These are phyloP conservation scores for Lophotriccus pileatus DNA, from an alignment of 2,797 vertebrate genomes.

Conservation along the genomic window DNA sequence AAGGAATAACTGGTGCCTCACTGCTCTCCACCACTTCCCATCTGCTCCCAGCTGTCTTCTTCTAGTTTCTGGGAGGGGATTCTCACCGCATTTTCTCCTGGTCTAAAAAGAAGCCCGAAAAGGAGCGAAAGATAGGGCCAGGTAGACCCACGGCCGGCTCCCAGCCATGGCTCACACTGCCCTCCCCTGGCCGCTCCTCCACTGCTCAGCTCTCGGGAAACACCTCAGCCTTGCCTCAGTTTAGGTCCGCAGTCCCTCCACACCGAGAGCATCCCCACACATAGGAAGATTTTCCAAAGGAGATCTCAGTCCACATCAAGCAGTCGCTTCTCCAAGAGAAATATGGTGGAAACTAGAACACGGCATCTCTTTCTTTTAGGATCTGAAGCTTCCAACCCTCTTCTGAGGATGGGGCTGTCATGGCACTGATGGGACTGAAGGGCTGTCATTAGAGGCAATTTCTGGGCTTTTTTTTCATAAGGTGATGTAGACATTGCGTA, in stretches of 20 bases:
- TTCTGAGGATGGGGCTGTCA: not conserved
- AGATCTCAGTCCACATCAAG: not conserved
- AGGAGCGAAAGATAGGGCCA: not conserved
- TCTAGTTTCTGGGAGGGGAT: not conserved
- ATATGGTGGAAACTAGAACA: not conserved
- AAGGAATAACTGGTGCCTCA: not conserved
- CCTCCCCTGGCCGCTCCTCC: not conserved
- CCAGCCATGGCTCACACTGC: not conserved
- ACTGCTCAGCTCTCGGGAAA: not conserved
- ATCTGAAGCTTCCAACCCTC: not conserved
- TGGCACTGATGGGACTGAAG: not conserved
- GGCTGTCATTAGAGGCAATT: not conserved
- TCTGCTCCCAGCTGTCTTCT: not conserved
- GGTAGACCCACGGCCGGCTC: not conserved
- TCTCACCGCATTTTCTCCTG: not conserved
- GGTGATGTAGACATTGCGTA: too few relatives aligned
- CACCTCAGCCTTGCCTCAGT: fast-evolving
- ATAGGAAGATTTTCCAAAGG: not conserved
- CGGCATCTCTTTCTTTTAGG: not conserved
- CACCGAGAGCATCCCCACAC: fast-evolving
- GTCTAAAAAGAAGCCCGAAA: not conserved
- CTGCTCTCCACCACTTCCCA: not conserved
- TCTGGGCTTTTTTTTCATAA: not conserved
- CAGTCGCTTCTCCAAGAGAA: not conserved
- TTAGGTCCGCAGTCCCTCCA: not conserved